Evolutionary conservation across 2,888 invertebrate species (phyloP), one percentile per base, ranked within the genome.

Genomic region (Corythucha ciliata): DNA sequence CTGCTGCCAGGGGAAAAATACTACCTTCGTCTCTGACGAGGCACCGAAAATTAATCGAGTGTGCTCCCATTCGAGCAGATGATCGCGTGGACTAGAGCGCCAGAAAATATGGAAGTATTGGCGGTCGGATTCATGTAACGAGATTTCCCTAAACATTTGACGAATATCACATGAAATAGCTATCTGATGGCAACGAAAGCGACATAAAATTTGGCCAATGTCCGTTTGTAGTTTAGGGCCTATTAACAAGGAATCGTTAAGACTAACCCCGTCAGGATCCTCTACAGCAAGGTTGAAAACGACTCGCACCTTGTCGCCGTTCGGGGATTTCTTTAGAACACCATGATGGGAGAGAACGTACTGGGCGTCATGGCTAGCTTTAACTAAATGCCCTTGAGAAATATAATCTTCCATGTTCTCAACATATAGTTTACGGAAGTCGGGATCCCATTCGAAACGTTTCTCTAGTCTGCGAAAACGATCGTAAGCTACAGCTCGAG

Each of bases 291-390:
- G 33, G 14, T 39, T 40, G 48, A 48, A 52, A 22, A 52, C 48
- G n/a, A 52, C 48, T 3, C 48, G 37, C 20, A 52, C 14, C 29
- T 52, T 36, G 5, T n/a, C 14, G 7, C 24, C 24, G 7, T 20
- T 27, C 8, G 24, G 4, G 29, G 22, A 7, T 7, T 26, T 32
- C 26, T 52, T 52, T 16, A 52, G 18, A n/a, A 52, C 48, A 8
- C 48, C 52, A 29, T 49, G 52, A 24, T 52, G 52, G 20, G 48
- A 39, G 40, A 52, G 12, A 22, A 52, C 14, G 22, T 52, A 52
- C 22, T 39, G 22, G 29, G 48, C 26, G n/a, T 32, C 20, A 20
- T 14, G 18, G 2, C 21, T 16, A 4, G 52, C 48, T n/a, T 14
- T 12, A 8, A 44, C 36, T 33, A 52, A 18, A 22, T 33, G 44